Conservation (phyloP, 1,140 invertebrate genomes). For the Brachionus angularis region DNA sequence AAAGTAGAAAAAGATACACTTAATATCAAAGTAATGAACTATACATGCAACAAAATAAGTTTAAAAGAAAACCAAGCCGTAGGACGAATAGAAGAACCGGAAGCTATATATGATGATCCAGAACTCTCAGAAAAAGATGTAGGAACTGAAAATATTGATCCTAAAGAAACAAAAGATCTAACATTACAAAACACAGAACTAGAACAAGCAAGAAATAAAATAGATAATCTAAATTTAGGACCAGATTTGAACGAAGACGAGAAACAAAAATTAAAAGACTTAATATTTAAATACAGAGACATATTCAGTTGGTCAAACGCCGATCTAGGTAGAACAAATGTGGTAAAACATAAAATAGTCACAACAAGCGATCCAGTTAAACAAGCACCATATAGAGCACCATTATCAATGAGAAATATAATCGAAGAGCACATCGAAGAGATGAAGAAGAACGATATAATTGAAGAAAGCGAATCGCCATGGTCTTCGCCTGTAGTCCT, state of each 20-base stretch:
- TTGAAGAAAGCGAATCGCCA: slow-evolving; percentile 25
- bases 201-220: neutral
- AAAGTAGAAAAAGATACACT: too few species aligned
- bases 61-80: too few species aligned
- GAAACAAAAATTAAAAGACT: neutral
- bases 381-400: neutral
- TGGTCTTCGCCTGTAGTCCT: slow-evolving; percentile 28
- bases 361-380: neutral
- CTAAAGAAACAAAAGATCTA: too few species aligned
- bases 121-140: too few species aligned
- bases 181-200: too few species aligned
- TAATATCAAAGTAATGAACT: too few species aligned
- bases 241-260: neutral
- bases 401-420: neutral
- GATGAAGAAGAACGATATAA: slow-evolving; percentile 44
- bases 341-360: neutral
- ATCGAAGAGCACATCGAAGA: neutral
- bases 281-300: neutral
- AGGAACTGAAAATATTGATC: too few species aligned
- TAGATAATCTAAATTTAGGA: neutral
- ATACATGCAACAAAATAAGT: too few species aligned
- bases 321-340: neutral
- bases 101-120: too few species aligned
- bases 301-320: neutral
- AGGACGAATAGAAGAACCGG: too few species aligned